Evolutionary conservation across 53 echinoderm and acorn worm species (phyloP).

Genomic region (Holothuria leucospilota): DNA sequence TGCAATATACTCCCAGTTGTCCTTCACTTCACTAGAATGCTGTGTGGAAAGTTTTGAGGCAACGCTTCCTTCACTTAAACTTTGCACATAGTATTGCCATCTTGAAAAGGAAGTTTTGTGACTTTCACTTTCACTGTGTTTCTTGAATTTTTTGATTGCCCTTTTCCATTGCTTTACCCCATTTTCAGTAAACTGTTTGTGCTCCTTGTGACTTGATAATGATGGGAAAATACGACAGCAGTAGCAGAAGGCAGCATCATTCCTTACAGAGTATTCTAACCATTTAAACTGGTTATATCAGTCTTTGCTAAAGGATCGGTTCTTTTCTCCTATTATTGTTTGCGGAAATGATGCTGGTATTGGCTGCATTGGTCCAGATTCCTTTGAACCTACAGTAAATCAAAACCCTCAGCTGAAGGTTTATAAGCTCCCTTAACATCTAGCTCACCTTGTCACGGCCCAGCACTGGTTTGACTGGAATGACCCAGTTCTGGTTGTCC

Average conservation of each 20-base stretch:
- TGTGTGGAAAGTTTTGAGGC: conserved; percentile 10
- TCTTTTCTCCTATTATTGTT: conserved; percentile 21
- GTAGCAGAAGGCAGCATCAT: conserved; percentile 25
- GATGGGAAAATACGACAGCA: conserved; percentile 22
- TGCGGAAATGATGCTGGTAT: conserved; percentile 19
- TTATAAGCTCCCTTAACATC: neutral
- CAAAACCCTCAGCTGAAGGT: neutral
- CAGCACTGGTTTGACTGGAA: neutral
- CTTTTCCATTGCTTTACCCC: conserved; percentile 16
- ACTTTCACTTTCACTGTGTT: conserved; percentile 2
- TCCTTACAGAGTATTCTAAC: conserved; percentile 5
- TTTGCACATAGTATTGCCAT: conserved; percentile 21
- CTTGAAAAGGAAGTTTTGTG: conserved; percentile 8
- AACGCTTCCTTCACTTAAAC: conserved; percentile 13
- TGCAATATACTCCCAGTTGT: neutral
- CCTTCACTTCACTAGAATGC: neutral
- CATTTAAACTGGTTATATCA: conserved; percentile 7
- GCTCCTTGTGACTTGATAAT: neutral
- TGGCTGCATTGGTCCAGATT: conserved; percentile 37
- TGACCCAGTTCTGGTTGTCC: neutral
- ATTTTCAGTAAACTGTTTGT: neutral
- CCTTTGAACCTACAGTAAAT: conserved; percentile 24
- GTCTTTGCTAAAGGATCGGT: conserved; percentile 26
- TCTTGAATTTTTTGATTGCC: conserved; percentile 20
- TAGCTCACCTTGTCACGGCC: neutral